These are phyloP conservation scores for Hemitrygon akajei DNA, from an alignment of 2,797 vertebrate species.

Conservation along the genomic window DNA sequence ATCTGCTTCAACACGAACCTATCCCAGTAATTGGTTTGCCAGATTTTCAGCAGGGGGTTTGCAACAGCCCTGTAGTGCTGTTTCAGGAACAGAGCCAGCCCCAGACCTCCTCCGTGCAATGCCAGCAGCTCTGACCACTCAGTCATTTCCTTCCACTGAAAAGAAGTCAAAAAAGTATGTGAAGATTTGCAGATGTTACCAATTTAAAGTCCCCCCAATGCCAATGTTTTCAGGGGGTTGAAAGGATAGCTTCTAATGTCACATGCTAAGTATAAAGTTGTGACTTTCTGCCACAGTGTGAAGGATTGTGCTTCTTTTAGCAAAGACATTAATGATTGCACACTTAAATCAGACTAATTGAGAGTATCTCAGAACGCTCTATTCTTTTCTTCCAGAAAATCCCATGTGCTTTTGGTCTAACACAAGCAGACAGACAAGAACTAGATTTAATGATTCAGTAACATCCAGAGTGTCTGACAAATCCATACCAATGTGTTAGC, in stretches of 20 bases:
- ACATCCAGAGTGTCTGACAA: background rate
- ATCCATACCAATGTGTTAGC: background rate
- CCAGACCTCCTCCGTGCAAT: background rate
- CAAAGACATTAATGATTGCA: background rate
- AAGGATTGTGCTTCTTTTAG: background rate
- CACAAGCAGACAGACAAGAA: background rate
- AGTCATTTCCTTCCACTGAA: conserved; percentile 12
- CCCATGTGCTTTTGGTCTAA: background rate
- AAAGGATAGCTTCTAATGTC: background rate
- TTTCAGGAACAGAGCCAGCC: conserved; percentile 2
- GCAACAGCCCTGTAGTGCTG: conserved; percentile 1
- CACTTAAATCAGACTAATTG: background rate
- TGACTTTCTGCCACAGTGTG: conserved; percentile 39
- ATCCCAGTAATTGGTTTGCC: conserved; percentile 3
- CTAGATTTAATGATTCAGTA: background rate
- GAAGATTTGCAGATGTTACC: conserved; percentile 1
- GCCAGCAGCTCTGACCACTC: background rate
- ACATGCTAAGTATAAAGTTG: background rate
- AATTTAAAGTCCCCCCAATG: conserved; percentile 10
- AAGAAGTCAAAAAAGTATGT: background rate
- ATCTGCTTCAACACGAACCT: background rate
- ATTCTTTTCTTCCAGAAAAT: background rate
- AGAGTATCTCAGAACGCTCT: background rate
- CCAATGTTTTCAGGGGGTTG: background rate
- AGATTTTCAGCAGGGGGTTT: conserved; percentile 22